A percentile compares a stretch with the other conserved stretches of the same genome.
phyloP scores from a whole-genome alignment of 1,140 invertebrate species.

The Agrypnia vestita region DNA sequence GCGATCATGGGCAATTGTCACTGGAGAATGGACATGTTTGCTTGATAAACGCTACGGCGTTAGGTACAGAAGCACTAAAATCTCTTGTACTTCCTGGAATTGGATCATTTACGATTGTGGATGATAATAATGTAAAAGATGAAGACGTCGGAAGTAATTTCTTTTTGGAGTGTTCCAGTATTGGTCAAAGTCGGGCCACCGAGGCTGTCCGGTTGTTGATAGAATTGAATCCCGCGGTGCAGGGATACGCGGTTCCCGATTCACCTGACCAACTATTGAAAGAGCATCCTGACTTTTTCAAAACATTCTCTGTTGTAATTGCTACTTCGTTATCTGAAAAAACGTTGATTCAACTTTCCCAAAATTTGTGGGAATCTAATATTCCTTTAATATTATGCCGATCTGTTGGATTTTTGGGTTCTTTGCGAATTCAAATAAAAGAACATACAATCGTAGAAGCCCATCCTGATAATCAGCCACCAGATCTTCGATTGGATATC shows the following conservation, averaged over 20 bases:
- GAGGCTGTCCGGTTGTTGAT: conserved; percentile 86
- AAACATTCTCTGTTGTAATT: conserved; percentile 90
- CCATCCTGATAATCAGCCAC: conserved; percentile 93
- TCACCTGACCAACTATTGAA: conserved; percentile 86
- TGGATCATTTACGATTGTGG: conserved; percentile 96
- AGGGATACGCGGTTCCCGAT: conserved; percentile 94
- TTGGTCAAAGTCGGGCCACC: conserved; percentile 89
- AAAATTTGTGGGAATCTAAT: conserved; percentile 88
- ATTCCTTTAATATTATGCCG: conserved; percentile 91
- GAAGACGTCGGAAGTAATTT: conserved; percentile 97
- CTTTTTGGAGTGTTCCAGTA: conserved; percentile 86
- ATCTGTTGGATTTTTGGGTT: conserved; percentile 94
- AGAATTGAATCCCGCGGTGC: conserved; percentile 95
- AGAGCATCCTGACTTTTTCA: conserved; percentile 92
- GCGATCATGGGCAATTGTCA: conserved; percentile 94
- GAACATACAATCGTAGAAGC: conserved; percentile 95
- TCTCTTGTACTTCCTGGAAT: conserved; percentile 95
- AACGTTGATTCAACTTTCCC: conserved; percentile 82
- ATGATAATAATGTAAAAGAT: conserved; percentile 88
- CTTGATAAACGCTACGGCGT: conserved; percentile 93
- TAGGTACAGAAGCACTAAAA: conserved; percentile 96
- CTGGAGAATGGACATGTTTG: conserved; percentile 94
- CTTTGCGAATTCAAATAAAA: conserved; percentile 89
- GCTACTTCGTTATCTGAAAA: conserved; percentile 89
- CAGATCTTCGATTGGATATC: conserved; percentile 90